A percentile compares a stretch with the other conserved stretches of the same genome.
Conservation (phyloP, 2,797 vertebrate species). For the Tamandua tetradactyla region DNA sequence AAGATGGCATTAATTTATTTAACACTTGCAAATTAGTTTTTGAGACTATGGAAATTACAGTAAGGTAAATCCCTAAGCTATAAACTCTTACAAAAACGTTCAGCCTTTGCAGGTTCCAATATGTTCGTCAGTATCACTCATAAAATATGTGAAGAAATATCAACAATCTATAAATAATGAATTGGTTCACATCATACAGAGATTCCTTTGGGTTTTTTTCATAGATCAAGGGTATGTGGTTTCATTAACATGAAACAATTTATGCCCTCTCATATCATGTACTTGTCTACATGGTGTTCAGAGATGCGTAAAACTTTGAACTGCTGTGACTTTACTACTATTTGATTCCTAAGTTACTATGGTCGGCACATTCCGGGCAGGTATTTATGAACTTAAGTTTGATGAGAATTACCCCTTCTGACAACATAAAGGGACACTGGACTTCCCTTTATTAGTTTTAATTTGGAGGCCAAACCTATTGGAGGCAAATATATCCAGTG, state of each 20-base stretch:
- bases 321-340: neutral
- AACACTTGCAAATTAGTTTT: slow-evolving; percentile 46
- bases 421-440: slow-evolving; percentile 57
- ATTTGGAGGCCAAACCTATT: slow-evolving; percentile 61
- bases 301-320: neutral
- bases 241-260: slow-evolving; percentile 44
- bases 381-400: slow-evolving; percentile 65
- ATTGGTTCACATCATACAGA: neutral
- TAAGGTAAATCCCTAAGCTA: neutral
- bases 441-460: slow-evolving; percentile 71
- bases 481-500: slow-evolving; percentile 58
- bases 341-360: slow-evolving; percentile 54
- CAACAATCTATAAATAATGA: slow-evolving; percentile 39
- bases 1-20: slow-evolving; percentile 53
- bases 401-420: neutral
- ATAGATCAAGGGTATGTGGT: neutral
- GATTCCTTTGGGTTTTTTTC: slow-evolving; percentile 38
- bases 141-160: neutral
- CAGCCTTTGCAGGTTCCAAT: neutral
- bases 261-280: neutral
- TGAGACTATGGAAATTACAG: neutral
- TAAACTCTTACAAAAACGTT: neutral
- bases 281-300: neutral
- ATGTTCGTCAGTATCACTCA: neutral
- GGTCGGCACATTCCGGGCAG: slow-evolving; percentile 46